Conservation (phyloP, 2,113 vertebrate genomes). For the Aphyosemion australe region DNA sequence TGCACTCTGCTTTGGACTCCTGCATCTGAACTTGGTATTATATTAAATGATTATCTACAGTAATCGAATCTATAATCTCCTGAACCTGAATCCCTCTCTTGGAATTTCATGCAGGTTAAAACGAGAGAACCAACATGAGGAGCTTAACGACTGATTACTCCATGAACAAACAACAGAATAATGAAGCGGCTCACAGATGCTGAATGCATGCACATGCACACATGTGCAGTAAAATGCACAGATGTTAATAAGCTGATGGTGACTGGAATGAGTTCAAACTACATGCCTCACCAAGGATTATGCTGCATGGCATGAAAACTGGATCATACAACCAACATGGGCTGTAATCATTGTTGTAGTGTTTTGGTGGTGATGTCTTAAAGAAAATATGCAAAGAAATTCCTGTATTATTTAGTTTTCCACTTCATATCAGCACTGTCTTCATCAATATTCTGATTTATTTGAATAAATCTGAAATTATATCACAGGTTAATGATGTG, state of each 20-base stretch:
- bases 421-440: no score
- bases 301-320: neutral
- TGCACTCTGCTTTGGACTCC: neutral
- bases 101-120: neutral
- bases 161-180: conserved; percentile 26
- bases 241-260: neutral
- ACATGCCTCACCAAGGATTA: conserved; percentile 2
- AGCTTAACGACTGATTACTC: conserved; percentile 43
- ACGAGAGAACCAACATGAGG: conserved; percentile 5
- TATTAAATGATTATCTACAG: no score
- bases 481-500: conserved; percentile 34
- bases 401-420: conserved; percentile 5
- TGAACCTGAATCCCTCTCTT: no score
- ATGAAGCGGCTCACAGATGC: conserved; percentile 31
- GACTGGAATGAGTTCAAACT: conserved; percentile 12
- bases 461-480: conserved; percentile 22
- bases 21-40: no score
- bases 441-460: no score
- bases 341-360: no score
- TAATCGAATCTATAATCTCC: no score
- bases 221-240: conserved; percentile 1
- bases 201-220: conserved; percentile 15
- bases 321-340: neutral
- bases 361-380: no score
- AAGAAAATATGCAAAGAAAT: no score